Evolutionary conservation across 2,888 invertebrate genomes (phyloP), one percentile per base, ranked within the genome.

Genomic region (Caradrina kadenii): DNA sequence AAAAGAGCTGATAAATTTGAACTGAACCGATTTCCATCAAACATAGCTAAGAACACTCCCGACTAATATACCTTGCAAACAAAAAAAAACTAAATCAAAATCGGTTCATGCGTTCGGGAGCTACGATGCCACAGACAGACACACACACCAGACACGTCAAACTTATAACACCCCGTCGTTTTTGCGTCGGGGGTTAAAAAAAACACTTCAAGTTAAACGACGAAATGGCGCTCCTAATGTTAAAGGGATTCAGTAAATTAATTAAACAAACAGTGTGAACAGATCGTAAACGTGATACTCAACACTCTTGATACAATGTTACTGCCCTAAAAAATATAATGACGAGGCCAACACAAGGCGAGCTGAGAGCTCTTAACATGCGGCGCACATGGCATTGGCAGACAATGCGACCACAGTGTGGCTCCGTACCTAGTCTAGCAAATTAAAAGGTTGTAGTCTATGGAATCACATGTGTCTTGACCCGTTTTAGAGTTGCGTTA

Each of bases 311-410:
- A 79, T 70, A 67, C 71, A 73, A 73, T 73, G 56, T 77, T 73
- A 74, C 50, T 80, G 78, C 52, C 74, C 73, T 58, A 78, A 80
- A 76, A 80, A 80, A 73, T 55, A 60, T 66, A 80, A 54, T 69
- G 68, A 48, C 80, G 70, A 80, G 80, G 80, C 71, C 78, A 59
- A 42, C 22, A 49, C 55, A 56, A 70, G 73, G 64, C 60, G 50
- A 63, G 56, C 56, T 52, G 59, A 61, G 66, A 65, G 50, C 60
- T 71, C 66, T 64, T 65, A 59, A 64, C 26, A 55, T 48, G 53
- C 63, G 69, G 22, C 63, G 26, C 65, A 60, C 65, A 52, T 64
- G 76, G 58, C 66, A 62, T 79, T 78, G 66, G n/a, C 22, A 58
- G 58, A 70, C 13, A 73, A 60, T 45, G 69, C 69, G 48, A 26